Evolutionary conservation across 1,140 invertebrate genomes (phyloP).

Genomic region (Papilio glaucus): DNA sequence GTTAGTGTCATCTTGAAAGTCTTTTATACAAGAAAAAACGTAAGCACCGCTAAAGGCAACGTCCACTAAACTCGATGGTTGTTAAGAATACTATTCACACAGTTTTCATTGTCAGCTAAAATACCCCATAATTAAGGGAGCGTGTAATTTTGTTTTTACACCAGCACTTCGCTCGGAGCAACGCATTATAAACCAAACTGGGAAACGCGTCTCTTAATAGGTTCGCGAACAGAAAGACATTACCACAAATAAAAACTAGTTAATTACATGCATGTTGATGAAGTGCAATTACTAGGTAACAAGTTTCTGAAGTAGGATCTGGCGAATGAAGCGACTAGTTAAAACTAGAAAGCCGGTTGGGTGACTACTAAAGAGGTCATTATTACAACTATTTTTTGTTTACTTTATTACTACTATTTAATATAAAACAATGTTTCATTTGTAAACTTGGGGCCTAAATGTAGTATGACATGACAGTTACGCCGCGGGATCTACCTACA

Average conservation of each 20-base stretch:
- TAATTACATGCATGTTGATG: conserved; percentile 32
- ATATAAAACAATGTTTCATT: no score
- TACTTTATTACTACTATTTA: no score
- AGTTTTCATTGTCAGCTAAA: conserved; percentile 30
- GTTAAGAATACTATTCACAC: conserved; percentile 13
- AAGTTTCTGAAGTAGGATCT: background rate
- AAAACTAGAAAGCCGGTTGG: background rate
- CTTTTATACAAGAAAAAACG: background rate
- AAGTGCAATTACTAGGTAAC: conserved; percentile 22
- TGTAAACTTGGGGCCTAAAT: no score
- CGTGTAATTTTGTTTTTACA: conserved; percentile 20
- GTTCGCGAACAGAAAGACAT: background rate
- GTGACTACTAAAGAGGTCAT: background rate
- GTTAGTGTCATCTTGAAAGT: background rate
- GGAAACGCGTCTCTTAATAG: conserved; percentile 1
- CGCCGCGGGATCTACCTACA: no score
- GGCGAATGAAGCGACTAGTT: conserved; percentile 1
- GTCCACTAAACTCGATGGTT: background rate
- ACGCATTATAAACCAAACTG: conserved; percentile 25
- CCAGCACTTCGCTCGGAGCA: background rate
- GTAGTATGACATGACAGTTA: no score
- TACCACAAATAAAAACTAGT: conserved; percentile 26
- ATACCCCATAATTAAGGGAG: conserved; percentile 23
- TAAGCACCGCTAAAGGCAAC: background rate
- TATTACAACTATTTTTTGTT: background rate